Base-by-base conservation (phyloP, 2,797 vertebrate genomes). In the Echeneis naucrates region DNA sequence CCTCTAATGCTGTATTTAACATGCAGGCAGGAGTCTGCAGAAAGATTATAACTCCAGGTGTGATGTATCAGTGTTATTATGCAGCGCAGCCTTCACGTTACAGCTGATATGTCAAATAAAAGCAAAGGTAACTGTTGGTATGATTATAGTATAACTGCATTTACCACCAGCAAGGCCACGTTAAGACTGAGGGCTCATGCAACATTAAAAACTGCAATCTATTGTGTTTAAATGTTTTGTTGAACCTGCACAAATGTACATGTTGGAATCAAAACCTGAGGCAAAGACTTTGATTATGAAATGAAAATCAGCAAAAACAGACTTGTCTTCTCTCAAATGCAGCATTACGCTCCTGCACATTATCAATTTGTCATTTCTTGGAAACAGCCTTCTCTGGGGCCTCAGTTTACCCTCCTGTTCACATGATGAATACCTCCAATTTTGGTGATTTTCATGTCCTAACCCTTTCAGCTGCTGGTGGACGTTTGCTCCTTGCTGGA, bases 341-440 rank as follows among this genome's bases (percentile, higher is more conserved):
- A 76, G 68, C 84, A 78, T 30, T 0, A 26, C n/a, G 44, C 42
- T 27, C 74, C 71, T 80, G 74, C 55, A 54, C 55, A 37, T 8
- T 42, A 45, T 75, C 44, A 24, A 1, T 11, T 40, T 58, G 24
- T 45, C 52, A 52, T 55, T 26, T 37, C 14, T 38, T 57, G 55
- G 42, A 50, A 30, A 30, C 30, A n/a, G n/a, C n/a, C 17, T 8
- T 30, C 0, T 1, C n/a, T 12, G 32, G 60, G 60, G 19, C 32
- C 23, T 27, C 21, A 47, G 17, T 66, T 57, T 52, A 48, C 62
- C 32, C 0, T 1, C 0, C 2, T 3, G 23, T 16, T 48, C 32
- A 11, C 12, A 0, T 51, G 37, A n/a, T 8, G 13, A 45, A 1
- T 13, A 0, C 1, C 55, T 57, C 32, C 17, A 27, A 19, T 40